Evolutionary conservation across 2,113 vertebrate genomes (phyloP).

Genomic region (Morone chrysops): DNA sequence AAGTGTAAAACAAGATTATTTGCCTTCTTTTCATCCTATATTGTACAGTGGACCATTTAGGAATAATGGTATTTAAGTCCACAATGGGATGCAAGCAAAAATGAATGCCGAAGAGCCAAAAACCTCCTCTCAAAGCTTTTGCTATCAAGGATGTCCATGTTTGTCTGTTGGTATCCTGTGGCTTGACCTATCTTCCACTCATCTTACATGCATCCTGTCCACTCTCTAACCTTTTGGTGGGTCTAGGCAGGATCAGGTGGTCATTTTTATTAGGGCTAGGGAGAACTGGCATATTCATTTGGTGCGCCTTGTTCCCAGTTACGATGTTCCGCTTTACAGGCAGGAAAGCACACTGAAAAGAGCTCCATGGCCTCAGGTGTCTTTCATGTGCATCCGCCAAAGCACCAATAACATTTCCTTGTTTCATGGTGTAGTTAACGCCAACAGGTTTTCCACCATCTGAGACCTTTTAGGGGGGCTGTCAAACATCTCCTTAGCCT

Average conservation of each 20-base stretch:
- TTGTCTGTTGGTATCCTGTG: conserved; percentile 16
- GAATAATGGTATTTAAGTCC: conserved; percentile 46
- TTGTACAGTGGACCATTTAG: background rate
- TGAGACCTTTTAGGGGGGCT: conserved; percentile 73
- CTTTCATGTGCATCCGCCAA: conserved; percentile 56
- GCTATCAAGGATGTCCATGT: conserved; percentile 4
- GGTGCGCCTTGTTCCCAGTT: conserved; percentile 62
- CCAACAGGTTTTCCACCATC: conserved; percentile 69
- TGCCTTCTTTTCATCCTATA: conserved; percentile 38
- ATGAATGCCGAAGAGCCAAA: conserved; percentile 18
- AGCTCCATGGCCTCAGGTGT: conserved; percentile 47
- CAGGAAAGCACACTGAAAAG: conserved; percentile 8
- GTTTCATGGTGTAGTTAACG: conserved; percentile 66
- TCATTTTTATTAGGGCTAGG: conserved; percentile 59
- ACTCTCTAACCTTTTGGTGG: background rate
- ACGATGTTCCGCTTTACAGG: conserved; percentile 35
- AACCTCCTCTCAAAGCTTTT: conserved; percentile 44
- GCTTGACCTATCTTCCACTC: conserved; percentile 7
- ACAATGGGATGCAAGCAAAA: conserved; percentile 11
- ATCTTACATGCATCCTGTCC: conserved; percentile 7
- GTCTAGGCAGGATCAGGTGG: conserved; percentile 42
- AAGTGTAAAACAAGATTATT: conserved; percentile 37
- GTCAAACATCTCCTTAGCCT: conserved; percentile 24
- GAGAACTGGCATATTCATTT: conserved; percentile 62
- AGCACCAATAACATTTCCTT: conserved; percentile 54